Conservation (phyloP, 2,888 invertebrate species). For the Micoletzkya japonica region DNA sequence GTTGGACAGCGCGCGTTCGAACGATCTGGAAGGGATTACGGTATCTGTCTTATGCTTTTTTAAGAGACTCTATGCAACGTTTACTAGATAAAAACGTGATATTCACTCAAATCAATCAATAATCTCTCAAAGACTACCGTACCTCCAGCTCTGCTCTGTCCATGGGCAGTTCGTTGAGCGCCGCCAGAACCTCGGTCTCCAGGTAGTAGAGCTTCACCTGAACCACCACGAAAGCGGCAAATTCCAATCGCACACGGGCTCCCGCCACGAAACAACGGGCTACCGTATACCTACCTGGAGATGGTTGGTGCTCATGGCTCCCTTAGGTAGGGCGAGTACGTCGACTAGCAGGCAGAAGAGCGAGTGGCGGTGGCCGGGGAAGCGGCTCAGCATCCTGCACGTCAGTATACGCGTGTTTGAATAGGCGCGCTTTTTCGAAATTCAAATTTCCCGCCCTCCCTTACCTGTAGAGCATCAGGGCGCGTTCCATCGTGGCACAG, state of each 20-base stretch:
- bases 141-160: background rate
- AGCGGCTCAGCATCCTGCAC: background rate
- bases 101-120: background rate
- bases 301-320: constrained; percentile 17
- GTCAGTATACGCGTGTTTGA: background rate
- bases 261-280: too few relatives aligned
- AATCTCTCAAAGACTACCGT: background rate
- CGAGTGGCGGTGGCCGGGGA: background rate
- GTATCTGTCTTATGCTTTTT: background rate
- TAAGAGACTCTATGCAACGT: background rate
- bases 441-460: background rate
- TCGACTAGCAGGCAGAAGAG: constrained; percentile 3
- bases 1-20: background rate
- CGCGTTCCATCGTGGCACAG: background rate
- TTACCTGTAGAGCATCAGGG: background rate
- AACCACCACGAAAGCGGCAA: too few relatives aligned
- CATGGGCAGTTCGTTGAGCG: background rate
- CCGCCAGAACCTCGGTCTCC: background rate
- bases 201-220: constrained; percentile 13
- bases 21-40: constrained; percentile 1
- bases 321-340: background rate
- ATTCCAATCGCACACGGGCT: too few relatives aligned
- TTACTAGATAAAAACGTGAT: background rate
- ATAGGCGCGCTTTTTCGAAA: background rate
- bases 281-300: background rate